Percentiles rank a stretch among this genome's conserved stretches.
phyloP scores from a whole-genome alignment of 2,888 invertebrate species.

The Plagodis dolabraria region DNA sequence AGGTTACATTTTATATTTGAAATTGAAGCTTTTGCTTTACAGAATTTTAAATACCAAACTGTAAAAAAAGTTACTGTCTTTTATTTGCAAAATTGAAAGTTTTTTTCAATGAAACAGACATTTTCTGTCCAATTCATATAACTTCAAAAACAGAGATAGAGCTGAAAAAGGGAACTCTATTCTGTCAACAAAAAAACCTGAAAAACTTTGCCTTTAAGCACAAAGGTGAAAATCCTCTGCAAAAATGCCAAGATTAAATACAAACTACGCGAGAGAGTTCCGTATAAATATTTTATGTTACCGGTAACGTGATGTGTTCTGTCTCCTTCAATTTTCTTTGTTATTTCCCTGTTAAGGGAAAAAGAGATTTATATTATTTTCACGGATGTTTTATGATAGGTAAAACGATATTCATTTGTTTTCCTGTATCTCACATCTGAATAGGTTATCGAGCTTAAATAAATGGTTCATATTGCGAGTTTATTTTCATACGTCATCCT shows the following conservation, averaged over 20 bases:
- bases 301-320: conserved; percentile 42
- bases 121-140: not conserved
- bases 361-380: conserved; percentile 35
- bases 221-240: conserved; percentile 50
- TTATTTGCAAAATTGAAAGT: too few relatives aligned
- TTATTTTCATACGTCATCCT: conserved; percentile 8
- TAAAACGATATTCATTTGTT: conserved; percentile 29
- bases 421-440: conserved; percentile 23
- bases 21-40: too few relatives aligned
- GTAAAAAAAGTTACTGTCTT: too few relatives aligned
- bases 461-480: conserved; percentile 6
- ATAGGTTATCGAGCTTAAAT: conserved; percentile 16
- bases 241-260: conserved; percentile 34
- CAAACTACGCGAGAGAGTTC: conserved; percentile 36
- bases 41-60: too few relatives aligned
- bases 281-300: conserved; percentile 52
- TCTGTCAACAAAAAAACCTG: conserved; percentile 52
- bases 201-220: conserved; percentile 41
- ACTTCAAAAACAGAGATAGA: conserved; percentile 21
- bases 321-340: conserved; percentile 38
- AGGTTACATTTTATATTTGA: too few relatives aligned
- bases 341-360: conserved; percentile 36
- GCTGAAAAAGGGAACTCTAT: conserved; percentile 42
- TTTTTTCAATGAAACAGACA: not conserved
- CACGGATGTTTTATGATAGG: conserved; percentile 34